phyloP scores from a whole-genome alignment of 2,888 invertebrate genomes.

The Colostygia pectinataria region DNA sequence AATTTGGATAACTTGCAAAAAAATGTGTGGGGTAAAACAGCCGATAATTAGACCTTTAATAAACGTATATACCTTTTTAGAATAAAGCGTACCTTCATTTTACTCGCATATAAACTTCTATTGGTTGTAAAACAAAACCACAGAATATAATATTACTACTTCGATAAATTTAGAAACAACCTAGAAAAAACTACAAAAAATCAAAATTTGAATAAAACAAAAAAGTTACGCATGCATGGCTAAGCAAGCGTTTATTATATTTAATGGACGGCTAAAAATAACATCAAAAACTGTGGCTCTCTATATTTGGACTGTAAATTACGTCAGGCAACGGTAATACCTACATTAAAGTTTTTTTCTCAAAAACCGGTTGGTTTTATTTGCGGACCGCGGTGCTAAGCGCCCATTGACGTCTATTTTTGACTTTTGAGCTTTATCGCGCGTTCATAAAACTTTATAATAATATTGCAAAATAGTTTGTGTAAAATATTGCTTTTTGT shows the following conservation, averaged over 20 bases:
- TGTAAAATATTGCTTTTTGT: too few relatives aligned
- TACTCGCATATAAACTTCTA: too few relatives aligned
- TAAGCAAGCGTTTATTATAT: slow-evolving; percentile 1
- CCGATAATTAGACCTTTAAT: too few relatives aligned
- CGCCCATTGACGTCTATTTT: slow-evolving; percentile 1
- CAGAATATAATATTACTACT: neutral
- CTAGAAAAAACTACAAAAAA: too few relatives aligned
- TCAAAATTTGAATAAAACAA: neutral
- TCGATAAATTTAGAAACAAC: neutral
- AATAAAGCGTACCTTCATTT: too few relatives aligned
- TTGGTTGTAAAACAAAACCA: too few relatives aligned
- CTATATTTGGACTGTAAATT: slow-evolving; percentile 37
- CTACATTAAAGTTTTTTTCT: slow-evolving; percentile 9
- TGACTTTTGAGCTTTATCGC: neutral
- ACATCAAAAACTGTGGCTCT: slow-evolving; percentile 34
- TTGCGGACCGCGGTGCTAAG: neutral
- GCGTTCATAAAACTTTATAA: neutral
- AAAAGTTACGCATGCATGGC: slow-evolving; percentile 1
- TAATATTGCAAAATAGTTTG: slow-evolving; percentile 2
- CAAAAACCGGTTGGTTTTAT: slow-evolving; percentile 5
- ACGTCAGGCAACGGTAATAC: slow-evolving; percentile 38
- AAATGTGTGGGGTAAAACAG: too few relatives aligned
- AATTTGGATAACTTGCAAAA: too few relatives aligned
- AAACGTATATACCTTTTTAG: too few relatives aligned
- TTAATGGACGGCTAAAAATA: slow-evolving; percentile 34